Base-by-base conservation (phyloP, 1,140 invertebrate genomes). In the Triops longicaudatus region DNA sequence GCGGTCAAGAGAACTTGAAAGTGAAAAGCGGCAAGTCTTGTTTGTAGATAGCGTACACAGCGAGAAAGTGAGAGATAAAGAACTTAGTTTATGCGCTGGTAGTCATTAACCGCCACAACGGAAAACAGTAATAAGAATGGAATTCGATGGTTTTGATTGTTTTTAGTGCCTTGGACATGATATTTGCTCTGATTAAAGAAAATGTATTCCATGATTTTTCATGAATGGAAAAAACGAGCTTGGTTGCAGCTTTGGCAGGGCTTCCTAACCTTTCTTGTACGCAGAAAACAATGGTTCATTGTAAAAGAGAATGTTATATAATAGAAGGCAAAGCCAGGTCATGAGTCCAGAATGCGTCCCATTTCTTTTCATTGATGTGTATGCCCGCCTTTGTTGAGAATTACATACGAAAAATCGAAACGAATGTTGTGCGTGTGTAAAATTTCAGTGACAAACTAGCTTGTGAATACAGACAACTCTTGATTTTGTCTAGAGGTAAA, bases 111-210 rank as follows among this genome's bases (percentile, higher is more conserved):
- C 31, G 31, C 31, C 31, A 63, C 50, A 63, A 63, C 50, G 50
- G 22, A 63, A 63, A 63, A 17, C 4, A 63, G 1, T 22, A 17
- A 63, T n/a, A 63, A 63, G 14, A 63, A 63, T 63, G 22, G 50
- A 63, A 63, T 6, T 63, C 10, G 50, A 17, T n/a, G 10, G 17
- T n/a, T 63, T 63, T 2, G 14, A 63, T 63, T 63, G 50, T 63
- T 63, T 63, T 63, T 63, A 63, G 50, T 63, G 50, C 50, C 50
- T 63, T 63, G 17, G 50, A 63, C 50, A 12, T 63, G 50, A 63
- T 63, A 63, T 63, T 63, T n/a, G 50, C 17, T 63, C 50, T 22
- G 50, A 63, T 63, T 63, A 6, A 1, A 63, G 9, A 63, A 37
- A 37, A 63, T 63, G 50, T 63, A 63, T 63, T 22, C 50, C 50